Evolutionary conservation across 2,113 vertebrate species (phyloP).

Genomic region (Alaudala cheleensis): DNA sequence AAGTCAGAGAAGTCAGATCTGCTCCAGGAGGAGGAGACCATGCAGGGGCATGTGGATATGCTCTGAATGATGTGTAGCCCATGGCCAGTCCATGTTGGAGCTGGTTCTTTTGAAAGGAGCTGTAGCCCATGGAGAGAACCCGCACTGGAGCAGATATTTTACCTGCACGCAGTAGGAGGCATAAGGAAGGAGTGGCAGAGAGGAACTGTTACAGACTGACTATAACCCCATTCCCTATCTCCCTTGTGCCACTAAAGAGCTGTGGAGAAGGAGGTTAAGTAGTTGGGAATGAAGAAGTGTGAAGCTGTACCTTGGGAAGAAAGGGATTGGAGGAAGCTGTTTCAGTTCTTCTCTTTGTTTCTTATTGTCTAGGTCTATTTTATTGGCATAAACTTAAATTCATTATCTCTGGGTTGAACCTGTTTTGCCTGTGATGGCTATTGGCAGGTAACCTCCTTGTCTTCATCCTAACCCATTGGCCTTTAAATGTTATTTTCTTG

Average conservation of each 20-base stretch:
- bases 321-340: neutral
- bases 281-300: neutral
- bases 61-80: neutral
- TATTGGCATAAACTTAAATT: neutral
- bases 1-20: neutral
- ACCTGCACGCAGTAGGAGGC: neutral
- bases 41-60: accelerated
- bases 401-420: neutral
- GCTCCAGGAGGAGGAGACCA: neutral
- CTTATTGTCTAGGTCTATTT: neutral
- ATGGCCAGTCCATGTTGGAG: accelerated
- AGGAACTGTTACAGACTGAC: neutral
- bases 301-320: neutral
- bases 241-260: accelerated
- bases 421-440: neutral
- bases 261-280: neutral
- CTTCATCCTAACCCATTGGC: neutral
- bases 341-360: neutral
- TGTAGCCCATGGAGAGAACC: neutral
- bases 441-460: neutral
- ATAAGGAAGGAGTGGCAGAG: neutral
- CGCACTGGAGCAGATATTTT: neutral
- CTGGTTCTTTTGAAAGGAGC: neutral
- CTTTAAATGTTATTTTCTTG: neutral
- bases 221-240: accelerated